A percentile compares a stretch with the other conserved stretches of the same genome.
Conservation (phyloP, 2,888 invertebrate genomes). For the Ormyrus nitidulus region DNA sequence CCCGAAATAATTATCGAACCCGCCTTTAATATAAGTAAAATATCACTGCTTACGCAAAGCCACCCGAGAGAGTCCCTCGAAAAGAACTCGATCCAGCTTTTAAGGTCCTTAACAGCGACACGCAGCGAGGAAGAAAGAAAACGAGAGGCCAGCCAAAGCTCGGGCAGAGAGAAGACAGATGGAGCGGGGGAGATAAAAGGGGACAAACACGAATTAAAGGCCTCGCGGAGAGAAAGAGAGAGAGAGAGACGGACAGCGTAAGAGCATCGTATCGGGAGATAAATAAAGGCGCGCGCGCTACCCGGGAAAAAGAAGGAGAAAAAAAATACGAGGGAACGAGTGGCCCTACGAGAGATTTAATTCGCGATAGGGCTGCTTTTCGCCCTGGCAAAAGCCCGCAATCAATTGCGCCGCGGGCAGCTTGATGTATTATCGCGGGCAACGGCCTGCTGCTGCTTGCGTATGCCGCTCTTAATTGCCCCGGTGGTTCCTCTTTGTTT, state of each 20-base stretch:
- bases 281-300: not conserved
- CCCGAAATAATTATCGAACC: too few species aligned
- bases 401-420: conserved; percentile 19
- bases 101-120: conserved; percentile 10
- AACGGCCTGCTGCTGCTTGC: not conserved
- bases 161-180: conserved; percentile 1
- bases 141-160: not conserved
- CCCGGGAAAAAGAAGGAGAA: not conserved
- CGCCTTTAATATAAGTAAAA: not conserved
- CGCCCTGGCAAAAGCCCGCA: conserved; percentile 6
- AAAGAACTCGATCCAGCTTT: not conserved
- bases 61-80: not conserved
- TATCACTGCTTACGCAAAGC: not conserved
- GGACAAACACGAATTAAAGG: conserved; percentile 1
- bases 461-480: conserved; percentile 15
- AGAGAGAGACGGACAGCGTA: not conserved
- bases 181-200: conserved; percentile 1
- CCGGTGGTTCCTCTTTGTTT: not conserved
- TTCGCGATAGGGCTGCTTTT: conserved; percentile 25
- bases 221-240: not conserved
- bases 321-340: not conserved
- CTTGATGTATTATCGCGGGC: conserved; percentile 19
- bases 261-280: not conserved
- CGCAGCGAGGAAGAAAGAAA: not conserved
- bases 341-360: conserved; percentile 15